Evolutionary conservation across 2,113 vertebrate species (phyloP).

Genomic region (Sturnus vulgaris): DNA sequence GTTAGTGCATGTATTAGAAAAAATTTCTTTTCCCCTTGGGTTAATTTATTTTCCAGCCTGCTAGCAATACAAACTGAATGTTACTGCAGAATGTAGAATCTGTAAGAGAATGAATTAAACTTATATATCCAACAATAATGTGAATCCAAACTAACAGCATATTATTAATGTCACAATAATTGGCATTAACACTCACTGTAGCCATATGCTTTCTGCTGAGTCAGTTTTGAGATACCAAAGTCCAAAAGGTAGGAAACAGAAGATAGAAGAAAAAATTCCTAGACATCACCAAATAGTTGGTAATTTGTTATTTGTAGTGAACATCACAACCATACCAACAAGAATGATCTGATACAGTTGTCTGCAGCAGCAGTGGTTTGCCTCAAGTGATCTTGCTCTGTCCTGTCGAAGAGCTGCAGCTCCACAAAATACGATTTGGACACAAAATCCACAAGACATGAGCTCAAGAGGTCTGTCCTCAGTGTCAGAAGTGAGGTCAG

Average conservation of each 20-base stretch:
- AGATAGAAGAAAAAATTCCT: background rate
- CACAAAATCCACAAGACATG: background rate
- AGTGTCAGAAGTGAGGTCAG: background rate
- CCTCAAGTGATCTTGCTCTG: background rate
- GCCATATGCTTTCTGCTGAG: background rate
- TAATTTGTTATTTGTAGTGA: background rate
- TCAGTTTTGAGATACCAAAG: background rate
- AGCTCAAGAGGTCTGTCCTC: background rate
- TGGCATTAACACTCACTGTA: background rate
- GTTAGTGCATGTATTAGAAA: background rate
- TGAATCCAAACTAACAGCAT: background rate
- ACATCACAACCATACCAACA: background rate
- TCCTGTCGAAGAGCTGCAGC: background rate
- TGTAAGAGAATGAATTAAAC: background rate
- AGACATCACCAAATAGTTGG: background rate
- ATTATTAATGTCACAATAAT: background rate
- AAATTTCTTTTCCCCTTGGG: accelerated
- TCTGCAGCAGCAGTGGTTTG: background rate
- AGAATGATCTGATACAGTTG: background rate
- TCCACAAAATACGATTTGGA: accelerated
- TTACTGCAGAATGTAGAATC: background rate
- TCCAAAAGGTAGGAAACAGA: background rate
- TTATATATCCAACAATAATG: background rate
- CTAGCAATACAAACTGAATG: background rate
- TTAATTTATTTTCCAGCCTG: background rate